Conservation (phyloP, 2,797 vertebrate species). For the Helicolenus hilgendorfi region DNA sequence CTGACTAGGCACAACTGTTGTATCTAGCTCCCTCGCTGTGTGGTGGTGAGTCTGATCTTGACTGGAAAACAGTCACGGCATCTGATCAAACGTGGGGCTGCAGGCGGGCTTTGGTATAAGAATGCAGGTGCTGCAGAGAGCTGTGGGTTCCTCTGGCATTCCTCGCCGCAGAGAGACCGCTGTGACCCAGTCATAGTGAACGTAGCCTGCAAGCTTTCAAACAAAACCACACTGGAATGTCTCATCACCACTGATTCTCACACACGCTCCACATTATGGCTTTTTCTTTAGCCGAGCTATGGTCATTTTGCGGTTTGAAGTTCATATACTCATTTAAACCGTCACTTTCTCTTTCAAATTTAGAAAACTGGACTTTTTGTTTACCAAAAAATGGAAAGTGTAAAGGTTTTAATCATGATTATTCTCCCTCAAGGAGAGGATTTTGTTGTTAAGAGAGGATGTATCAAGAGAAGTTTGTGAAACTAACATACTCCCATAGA, state of each 20-base stretch:
- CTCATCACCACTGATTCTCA: constrained; percentile 74
- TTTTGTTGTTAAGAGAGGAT: background rate
- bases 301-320: constrained; percentile 60
- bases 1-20: constrained; percentile 44
- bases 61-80: constrained; percentile 60
- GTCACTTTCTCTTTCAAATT: constrained; percentile 34
- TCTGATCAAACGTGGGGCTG: constrained; percentile 79
- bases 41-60: constrained; percentile 42
- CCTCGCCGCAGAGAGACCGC: constrained; percentile 69
- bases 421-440: background rate
- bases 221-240: constrained; percentile 86
- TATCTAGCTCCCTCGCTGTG: constrained; percentile 36
- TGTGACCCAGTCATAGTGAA: constrained; percentile 56
- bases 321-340: constrained; percentile 28
- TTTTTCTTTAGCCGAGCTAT: constrained; percentile 36
- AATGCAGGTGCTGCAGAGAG: constrained; percentile 83
- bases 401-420: background rate
- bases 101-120: constrained; percentile 63
- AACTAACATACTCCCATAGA: constrained; percentile 13
- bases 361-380: background rate
- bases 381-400: constrained; percentile 3
- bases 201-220: constrained; percentile 54
- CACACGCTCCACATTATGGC: constrained; percentile 71
- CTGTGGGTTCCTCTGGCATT: constrained; percentile 81
- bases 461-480: background rate